A percentile compares a stretch with the other conserved stretches of the same genome.
These are phyloP conservation scores for Sebastes reedi DNA, from an alignment of 2,797 vertebrate genomes.

Conservation along the genomic window DNA sequence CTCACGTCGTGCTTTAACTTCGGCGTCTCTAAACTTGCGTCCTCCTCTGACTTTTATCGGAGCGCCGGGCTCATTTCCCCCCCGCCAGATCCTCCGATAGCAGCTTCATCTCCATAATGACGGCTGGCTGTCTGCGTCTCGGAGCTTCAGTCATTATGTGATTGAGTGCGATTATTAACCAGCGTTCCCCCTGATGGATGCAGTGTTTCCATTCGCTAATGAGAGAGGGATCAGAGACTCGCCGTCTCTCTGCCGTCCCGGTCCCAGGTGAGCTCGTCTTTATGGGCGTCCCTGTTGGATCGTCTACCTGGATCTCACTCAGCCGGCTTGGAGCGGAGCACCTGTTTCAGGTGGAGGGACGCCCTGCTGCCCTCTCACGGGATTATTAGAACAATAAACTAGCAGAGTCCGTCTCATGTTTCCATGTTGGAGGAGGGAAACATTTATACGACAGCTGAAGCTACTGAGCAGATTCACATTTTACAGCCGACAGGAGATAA, in stretches of 20 bases:
- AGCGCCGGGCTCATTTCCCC: background rate
- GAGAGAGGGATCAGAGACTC: conserved; percentile 70
- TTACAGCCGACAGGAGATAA: background rate
- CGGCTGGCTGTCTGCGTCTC: conserved; percentile 20
- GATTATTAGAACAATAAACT: background rate
- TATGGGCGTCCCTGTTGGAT: conserved; percentile 36
- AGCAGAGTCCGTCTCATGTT: background rate
- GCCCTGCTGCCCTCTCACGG: background rate
- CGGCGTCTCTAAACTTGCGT: background rate
- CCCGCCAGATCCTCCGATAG: conserved; percentile 13
- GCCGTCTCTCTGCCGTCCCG: conserved; percentile 26
- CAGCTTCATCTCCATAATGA: conserved; percentile 50
- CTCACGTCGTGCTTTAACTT: background rate
- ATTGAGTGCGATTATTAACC: conserved; percentile 80
- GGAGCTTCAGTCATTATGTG: conserved; percentile 62
- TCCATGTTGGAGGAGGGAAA: background rate
- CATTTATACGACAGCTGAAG: background rate
- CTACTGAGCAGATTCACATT: background rate
- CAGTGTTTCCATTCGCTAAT: conserved; percentile 81
- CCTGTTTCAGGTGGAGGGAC: conserved; percentile 8
- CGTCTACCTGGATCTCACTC: conserved; percentile 27
- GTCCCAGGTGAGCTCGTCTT: conserved; percentile 49
- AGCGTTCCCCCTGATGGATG: conserved; percentile 71
- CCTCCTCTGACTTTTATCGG: background rate
- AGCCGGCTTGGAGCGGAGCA: background rate